Evolutionary conservation across 1,140 invertebrate species (phyloP).

Genomic region (Platyscapa corneri): DNA sequence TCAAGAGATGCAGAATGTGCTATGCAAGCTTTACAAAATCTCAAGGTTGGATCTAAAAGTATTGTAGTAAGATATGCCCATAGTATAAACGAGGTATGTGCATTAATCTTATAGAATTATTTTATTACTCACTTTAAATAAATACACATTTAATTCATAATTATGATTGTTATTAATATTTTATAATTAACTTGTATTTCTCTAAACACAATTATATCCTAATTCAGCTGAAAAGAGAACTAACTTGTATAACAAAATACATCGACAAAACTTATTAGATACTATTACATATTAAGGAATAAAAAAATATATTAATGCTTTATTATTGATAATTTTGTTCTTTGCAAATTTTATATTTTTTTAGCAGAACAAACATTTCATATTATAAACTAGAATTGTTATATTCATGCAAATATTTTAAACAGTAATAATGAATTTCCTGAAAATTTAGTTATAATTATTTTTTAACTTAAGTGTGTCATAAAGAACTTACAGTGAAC

Average conservation of each 20-base stretch:
- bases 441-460: too few species aligned
- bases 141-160: slow-evolving; percentile 32
- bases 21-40: slow-evolving; percentile 83
- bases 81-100: slow-evolving; percentile 80
- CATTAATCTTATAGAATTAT: slow-evolving; percentile 18
- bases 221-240: too few species aligned
- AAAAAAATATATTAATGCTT: not conserved
- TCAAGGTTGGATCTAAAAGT: slow-evolving; percentile 82
- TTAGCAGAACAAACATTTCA: not conserved
- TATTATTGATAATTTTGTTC: not conserved
- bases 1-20: slow-evolving; percentile 80
- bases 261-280: too few species aligned
- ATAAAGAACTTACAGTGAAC: too few species aligned
- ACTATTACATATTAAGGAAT: not conserved
- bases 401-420: too few species aligned
- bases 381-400: not conserved
- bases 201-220: too few species aligned
- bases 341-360: not conserved
- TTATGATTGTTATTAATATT: slow-evolving; percentile 26
- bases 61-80: slow-evolving; percentile 90
- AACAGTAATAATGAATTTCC: too few species aligned
- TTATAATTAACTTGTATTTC: too few species aligned
- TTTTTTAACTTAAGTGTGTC: too few species aligned
- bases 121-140: not conserved
- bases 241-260: too few species aligned